These are phyloP conservation scores for Epinotia nisella DNA, from an alignment of 2,888 invertebrate species.

Conservation along the genomic window DNA sequence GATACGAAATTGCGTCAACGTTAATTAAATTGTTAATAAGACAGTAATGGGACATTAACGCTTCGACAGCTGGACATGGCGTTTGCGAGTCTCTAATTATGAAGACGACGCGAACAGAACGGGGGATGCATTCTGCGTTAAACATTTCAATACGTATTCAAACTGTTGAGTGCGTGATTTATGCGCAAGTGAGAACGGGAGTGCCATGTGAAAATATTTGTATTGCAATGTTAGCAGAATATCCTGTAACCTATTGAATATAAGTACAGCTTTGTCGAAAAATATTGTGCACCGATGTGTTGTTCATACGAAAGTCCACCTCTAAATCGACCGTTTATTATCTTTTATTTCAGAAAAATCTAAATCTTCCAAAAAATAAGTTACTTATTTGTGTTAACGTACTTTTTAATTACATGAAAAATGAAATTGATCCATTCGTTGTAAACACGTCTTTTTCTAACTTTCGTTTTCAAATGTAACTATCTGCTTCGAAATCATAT, in stretches of 20 bases:
- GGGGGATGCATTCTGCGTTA: not conserved
- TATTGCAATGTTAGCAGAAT: not conserved
- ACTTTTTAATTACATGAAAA: no score
- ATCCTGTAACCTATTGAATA: not conserved
- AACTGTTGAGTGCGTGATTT: not conserved
- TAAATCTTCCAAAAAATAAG: no score
- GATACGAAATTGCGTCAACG: slow-evolving; percentile 12
- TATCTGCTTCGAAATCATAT: no score
- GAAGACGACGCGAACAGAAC: not conserved
- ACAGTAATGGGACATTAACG: not conserved
- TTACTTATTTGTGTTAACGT: no score
- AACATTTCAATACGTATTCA: slow-evolving; percentile 4
- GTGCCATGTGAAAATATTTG: not conserved
- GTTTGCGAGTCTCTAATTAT: not conserved
- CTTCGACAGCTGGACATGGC: not conserved
- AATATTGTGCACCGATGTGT: no score
- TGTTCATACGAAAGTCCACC: no score
- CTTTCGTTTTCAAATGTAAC: no score
- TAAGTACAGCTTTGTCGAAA: no score
- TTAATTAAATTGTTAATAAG: slow-evolving; percentile 16
- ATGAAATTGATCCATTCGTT: no score
- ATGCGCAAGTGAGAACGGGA: not conserved
- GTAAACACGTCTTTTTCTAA: no score
- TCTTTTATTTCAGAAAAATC: no score
- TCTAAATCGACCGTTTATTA: no score